phyloP scores from a whole-genome alignment of 2,797 vertebrate species.

The Cephalopachus bancanus region DNA sequence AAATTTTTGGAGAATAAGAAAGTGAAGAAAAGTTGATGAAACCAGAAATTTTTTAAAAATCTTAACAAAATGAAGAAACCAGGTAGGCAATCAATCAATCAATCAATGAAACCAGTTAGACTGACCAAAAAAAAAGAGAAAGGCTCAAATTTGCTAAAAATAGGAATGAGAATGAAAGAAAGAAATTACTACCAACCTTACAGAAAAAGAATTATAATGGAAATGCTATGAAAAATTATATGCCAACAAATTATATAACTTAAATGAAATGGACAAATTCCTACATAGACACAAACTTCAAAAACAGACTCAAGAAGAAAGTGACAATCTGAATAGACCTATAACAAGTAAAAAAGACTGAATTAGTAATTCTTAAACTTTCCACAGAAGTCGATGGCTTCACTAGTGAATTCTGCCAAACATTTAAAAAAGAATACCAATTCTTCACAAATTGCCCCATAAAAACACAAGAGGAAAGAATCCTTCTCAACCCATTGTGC shows the following conservation, averaged over 20 bases:
- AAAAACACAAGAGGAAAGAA: neutral
- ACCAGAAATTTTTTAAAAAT: neutral
- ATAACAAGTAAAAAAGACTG: neutral
- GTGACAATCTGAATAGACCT: neutral
- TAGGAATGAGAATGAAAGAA: neutral
- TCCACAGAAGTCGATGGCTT: neutral
- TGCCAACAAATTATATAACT: neutral
- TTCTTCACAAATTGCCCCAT: neutral
- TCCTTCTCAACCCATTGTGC: neutral
- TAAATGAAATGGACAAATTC: neutral
- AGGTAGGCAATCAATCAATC: no score
- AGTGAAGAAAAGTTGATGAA: neutral
- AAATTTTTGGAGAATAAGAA: neutral
- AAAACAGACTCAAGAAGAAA: neutral
- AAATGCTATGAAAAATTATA: neutral
- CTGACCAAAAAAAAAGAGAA: neutral
- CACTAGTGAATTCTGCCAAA: neutral
- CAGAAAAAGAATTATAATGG: neutral
- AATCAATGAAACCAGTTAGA: neutral
- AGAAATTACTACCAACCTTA: neutral
- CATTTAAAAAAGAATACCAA: neutral
- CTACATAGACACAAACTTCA: neutral
- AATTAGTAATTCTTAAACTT: neutral
- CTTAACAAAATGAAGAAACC: neutral
- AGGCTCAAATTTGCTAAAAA: neutral